Evolutionary conservation across 2,888 invertebrate genomes (phyloP), one percentile per base, ranked within the genome.

Genomic region (Petrolisthes manimaculis): DNA sequence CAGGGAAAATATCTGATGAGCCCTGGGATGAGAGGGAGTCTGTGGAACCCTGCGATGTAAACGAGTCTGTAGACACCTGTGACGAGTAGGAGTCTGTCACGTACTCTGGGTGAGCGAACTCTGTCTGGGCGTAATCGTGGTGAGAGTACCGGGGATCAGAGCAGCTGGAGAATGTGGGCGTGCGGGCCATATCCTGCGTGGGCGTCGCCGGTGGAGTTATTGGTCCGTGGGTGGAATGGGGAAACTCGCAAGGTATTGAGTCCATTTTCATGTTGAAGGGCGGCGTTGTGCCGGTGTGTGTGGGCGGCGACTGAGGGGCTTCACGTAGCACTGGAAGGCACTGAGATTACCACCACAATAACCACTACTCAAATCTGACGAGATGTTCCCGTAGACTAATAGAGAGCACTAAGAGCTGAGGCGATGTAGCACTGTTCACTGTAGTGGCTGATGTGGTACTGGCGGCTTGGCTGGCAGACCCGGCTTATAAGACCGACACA

Each of bases 191-290:
- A 12, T 88, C 88, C 71, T 88, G 88, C 51, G 89, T 86, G 84
- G 89, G 89, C 69, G 89, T 86, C 9, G 89, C 89, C 67, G 86
- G 89, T 54, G 89, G 87, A 8, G 89, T 85, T 75, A 89, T 87
- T 69, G 89, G 89, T 14, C 69, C 79, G 69, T 83, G 80, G 55
- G 84, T 71, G 53, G 79, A n/a, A 54, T 86, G 84, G 51, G 89
- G 79, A 81, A 87, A 89, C 84, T 86, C 87, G 56, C 89, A 89
- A 37, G 84, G 86, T 21, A 89, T 37, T 12, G 89, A 84, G 77
- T 89, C 89, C 89, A 87, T 89, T 56, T 88, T 82, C 88, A 88
- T 88, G 55, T 61, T 84, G 79, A 56, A 61, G 86, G 86, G 77
- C 56, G 77, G 56, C 78, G 84, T 84, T 51, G 56, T 71, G 69